Evolutionary conservation across 2,888 invertebrate species (phyloP).

Genomic region (Fragum sueziense): DNA sequence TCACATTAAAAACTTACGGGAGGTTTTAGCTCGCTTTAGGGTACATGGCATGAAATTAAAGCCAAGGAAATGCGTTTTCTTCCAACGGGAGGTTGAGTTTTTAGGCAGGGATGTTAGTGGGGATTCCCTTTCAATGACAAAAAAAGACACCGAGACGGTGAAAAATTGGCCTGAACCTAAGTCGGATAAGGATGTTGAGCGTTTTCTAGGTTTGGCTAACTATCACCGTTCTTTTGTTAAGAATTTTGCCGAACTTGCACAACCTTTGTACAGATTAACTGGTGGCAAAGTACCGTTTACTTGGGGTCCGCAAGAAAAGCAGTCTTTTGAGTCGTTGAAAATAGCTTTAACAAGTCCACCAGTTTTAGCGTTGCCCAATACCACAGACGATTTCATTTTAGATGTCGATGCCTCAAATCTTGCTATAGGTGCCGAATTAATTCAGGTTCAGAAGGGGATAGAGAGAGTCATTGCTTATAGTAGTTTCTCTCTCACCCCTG

Average conservation of each 20-base stretch:
- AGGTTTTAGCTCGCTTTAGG: slow-evolving; percentile 15
- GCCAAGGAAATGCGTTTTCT: slow-evolving; percentile 18
- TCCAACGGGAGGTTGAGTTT: slow-evolving; percentile 22
- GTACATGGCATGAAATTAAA: slow-evolving; percentile 15
- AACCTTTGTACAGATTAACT: slow-evolving; percentile 28
- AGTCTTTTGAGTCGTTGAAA: slow-evolving; percentile 18
- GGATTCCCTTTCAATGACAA: not conserved
- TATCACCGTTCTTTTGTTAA: slow-evolving; percentile 51
- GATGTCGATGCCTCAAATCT: slow-evolving; percentile 34
- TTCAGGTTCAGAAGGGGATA: slow-evolving; percentile 33
- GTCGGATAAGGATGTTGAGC: slow-evolving; percentile 40
- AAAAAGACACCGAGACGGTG: slow-evolving; percentile 21
- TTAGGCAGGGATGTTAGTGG: slow-evolving; percentile 21
- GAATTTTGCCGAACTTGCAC: slow-evolving; percentile 27
- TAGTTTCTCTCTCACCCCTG: slow-evolving; percentile 33
- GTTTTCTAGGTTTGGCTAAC: slow-evolving; percentile 54
- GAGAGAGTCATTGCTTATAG: slow-evolving; percentile 39
- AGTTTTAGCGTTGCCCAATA: slow-evolving; percentile 19
- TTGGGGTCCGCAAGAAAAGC: slow-evolving; percentile 25
- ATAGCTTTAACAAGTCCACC: slow-evolving; percentile 3
- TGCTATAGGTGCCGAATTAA: slow-evolving; percentile 32
- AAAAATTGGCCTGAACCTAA: slow-evolving; percentile 43
- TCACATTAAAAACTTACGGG: slow-evolving; percentile 7
- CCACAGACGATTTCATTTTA: slow-evolving; percentile 24
- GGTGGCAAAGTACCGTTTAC: slow-evolving; percentile 35